These are phyloP conservation scores for Yoshiicerus persimilis DNA, from an alignment of 1,140 invertebrate species.

Conservation along the genomic window DNA sequence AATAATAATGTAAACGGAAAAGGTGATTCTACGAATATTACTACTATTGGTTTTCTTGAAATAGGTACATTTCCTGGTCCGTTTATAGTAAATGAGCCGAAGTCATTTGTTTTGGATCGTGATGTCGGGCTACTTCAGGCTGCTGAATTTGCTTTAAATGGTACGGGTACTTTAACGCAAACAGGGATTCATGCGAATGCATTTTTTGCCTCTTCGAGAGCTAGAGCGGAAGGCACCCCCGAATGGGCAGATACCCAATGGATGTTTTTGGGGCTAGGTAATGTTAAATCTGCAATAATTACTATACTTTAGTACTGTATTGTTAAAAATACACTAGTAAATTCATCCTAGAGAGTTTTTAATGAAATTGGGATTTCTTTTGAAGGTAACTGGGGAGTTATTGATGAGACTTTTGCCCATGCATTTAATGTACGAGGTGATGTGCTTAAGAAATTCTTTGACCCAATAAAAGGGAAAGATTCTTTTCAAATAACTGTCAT, in stretches of 20 bases:
- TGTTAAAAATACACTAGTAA: too few species aligned
- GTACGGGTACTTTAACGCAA: constrained; percentile 41
- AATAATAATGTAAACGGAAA: too few species aligned
- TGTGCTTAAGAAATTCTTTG: constrained; percentile 45
- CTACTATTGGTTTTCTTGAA: background rate
- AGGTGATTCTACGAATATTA: too few species aligned
- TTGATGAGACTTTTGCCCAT: constrained; percentile 31
- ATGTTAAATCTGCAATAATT: too few species aligned
- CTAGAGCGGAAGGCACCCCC: constrained; percentile 32
- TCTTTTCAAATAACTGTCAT: constrained; percentile 49
- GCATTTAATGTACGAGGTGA: constrained; percentile 47
- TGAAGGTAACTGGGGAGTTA: background rate
- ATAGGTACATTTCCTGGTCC: constrained; percentile 48
- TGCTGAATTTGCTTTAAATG: constrained; percentile 38
- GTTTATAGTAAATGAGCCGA: constrained; percentile 39
- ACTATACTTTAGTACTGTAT: too few species aligned
- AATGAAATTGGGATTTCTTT: background rate
- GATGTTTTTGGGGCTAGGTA: constrained; percentile 48
- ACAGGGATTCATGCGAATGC: constrained; percentile 47
- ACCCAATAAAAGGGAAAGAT: constrained; percentile 45
- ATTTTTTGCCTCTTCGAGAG: constrained; percentile 45
- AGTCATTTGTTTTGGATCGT: constrained; percentile 44
- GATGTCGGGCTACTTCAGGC: constrained; percentile 32
- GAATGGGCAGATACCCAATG: constrained; percentile 49
- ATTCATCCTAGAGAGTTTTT: background rate